Evolutionary conservation across 2,113 vertebrate species (phyloP).

Genomic region (Carettochelys insculpta): DNA sequence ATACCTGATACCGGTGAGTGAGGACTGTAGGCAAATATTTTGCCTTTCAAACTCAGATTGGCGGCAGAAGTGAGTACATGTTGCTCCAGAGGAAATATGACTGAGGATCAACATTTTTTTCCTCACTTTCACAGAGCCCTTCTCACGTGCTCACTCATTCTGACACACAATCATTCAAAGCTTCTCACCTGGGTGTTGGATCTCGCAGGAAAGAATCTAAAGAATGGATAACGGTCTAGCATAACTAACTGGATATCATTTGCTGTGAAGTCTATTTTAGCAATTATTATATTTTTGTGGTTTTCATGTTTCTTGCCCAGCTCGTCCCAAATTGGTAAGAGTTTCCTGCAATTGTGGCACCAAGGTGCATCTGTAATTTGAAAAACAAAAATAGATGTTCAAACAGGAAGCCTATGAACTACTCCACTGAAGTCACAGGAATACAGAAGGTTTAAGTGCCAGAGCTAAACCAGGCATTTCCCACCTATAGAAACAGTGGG

Average conservation of each 20-base stretch:
- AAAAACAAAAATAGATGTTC: not conserved
- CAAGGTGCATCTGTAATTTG: conserved; percentile 85
- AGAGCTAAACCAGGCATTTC: not conserved
- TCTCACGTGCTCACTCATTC: not conserved
- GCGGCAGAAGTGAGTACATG: not conserved
- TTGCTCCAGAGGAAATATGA: not conserved
- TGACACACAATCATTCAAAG: fast-evolving
- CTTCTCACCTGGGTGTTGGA: conserved; percentile 56
- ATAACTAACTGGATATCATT: conserved; percentile 83
- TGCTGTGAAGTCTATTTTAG: conserved; percentile 87
- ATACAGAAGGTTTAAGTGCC: not conserved
- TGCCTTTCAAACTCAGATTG: not conserved
- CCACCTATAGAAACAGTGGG: not conserved
- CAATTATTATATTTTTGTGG: conserved; percentile 77
- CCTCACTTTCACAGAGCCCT: not conserved
- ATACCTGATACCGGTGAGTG: fast-evolving
- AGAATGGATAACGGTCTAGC: conserved; percentile 75
- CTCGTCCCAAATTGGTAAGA: conserved; percentile 87
- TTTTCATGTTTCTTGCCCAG: conserved; percentile 80
- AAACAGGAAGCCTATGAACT: not conserved
- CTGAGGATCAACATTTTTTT: not conserved
- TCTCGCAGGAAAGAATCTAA: conserved; percentile 88
- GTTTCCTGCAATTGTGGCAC: conserved; percentile 75
- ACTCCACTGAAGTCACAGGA: not conserved
- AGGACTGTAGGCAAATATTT: not conserved